phyloP scores from a whole-genome alignment of 2,888 invertebrate species.

The Exocentrus adspersus region DNA sequence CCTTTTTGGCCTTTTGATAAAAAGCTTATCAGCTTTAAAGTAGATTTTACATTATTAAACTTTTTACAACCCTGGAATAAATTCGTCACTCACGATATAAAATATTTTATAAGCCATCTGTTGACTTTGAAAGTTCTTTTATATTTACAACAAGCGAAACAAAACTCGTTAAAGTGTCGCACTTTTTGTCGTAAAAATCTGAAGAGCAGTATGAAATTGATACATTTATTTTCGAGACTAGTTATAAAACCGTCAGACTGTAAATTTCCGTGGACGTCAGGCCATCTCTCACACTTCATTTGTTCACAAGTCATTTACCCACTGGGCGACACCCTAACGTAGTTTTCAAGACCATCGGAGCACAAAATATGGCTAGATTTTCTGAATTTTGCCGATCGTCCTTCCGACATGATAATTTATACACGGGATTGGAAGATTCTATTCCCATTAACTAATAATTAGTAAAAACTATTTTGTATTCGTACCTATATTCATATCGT shows the following conservation, averaged over 20 bases:
- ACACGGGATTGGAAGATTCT: no score
- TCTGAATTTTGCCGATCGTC: constrained; percentile 52
- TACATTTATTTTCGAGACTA: constrained; percentile 57
- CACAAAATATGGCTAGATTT: constrained; percentile 61
- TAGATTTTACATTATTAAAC: constrained; percentile 10
- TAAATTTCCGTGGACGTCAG: constrained; percentile 58
- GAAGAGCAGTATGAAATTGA: constrained; percentile 53
- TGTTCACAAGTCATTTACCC: constrained; percentile 56
- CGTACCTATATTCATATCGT: no score
- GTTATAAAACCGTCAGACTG: constrained; percentile 57
- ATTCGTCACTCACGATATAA: constrained; percentile 16
- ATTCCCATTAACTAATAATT: no score
- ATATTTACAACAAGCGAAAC: constrained; percentile 40
- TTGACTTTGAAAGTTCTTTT: constrained; percentile 38
- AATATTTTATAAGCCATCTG: constrained; percentile 36
- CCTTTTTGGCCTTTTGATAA: no score
- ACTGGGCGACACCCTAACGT: constrained; percentile 54
- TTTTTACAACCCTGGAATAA: constrained; percentile 15
- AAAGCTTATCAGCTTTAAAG: no score
- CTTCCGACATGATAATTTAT: constrained; percentile 46
- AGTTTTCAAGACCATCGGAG: constrained; percentile 62
- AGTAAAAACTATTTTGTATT: no score
- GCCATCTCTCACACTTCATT: constrained; percentile 62
- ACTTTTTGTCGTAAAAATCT: constrained; percentile 39
- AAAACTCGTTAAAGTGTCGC: constrained; percentile 51